Percentiles rank a stretch among this genome's conserved stretches.
phyloP scores from a whole-genome alignment of 2,888 invertebrate species.

The Thereva unica region DNA sequence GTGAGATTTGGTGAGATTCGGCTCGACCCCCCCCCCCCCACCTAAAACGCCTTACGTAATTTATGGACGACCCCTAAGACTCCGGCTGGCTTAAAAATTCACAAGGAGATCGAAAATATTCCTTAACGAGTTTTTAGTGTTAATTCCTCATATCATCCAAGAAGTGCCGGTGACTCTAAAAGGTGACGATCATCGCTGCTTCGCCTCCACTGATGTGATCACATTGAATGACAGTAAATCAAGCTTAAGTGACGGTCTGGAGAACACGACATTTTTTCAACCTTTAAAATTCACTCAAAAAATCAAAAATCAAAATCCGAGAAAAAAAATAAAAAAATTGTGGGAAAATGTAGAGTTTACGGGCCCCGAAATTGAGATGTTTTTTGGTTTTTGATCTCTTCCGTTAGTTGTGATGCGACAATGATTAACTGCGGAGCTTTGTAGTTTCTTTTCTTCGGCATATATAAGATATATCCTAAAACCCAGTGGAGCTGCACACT shows the following conservation, averaged over 20 bases:
- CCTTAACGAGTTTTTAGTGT: slow-evolving; percentile 17
- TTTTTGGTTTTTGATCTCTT: neutral
- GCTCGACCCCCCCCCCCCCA: too few species aligned
- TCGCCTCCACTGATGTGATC: slow-evolving; percentile 6
- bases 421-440: slow-evolving; percentile 12
- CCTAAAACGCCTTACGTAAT: too few species aligned
- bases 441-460: slow-evolving; percentile 10
- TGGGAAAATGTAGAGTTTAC: slow-evolving; percentile 14
- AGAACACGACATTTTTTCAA: neutral
- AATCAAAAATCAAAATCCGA: neutral
- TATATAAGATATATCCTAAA: neutral
- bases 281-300: neutral
- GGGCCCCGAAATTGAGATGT: slow-evolving; percentile 11
- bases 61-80: too few species aligned
- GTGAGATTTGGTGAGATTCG: too few species aligned
- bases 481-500: neutral
- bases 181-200: slow-evolving; percentile 19
- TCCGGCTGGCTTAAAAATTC: too few species aligned
- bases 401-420: slow-evolving; percentile 15
- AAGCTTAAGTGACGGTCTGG: slow-evolving; percentile 10
- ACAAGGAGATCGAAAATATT: too few species aligned
- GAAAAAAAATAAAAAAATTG: slow-evolving; percentile 5
- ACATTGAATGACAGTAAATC: slow-evolving; percentile 8
- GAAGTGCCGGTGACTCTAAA: neutral
- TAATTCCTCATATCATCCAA: slow-evolving; percentile 17